Conservation (phyloP, 2,888 invertebrate species). For the Agrotis clavis region DNA sequence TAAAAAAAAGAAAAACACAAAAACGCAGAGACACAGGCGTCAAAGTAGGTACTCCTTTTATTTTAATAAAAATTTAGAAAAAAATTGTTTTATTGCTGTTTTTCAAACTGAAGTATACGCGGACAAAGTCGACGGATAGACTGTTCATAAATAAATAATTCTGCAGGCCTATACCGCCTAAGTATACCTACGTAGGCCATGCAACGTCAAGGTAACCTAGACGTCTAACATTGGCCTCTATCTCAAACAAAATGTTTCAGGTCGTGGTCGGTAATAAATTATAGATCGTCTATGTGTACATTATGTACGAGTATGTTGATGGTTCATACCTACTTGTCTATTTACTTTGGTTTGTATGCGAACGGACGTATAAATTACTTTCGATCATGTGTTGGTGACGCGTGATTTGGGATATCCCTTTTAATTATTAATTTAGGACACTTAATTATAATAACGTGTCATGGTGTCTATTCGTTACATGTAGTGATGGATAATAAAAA, state of each 20-base stretch:
- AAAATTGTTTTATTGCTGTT: neutral
- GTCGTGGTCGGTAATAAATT: conserved; percentile 53
- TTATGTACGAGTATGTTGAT: neutral
- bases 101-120: neutral
- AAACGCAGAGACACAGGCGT: too few relatives aligned
- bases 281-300: conserved; percentile 10
- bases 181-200: conserved; percentile 33
- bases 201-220: conserved; percentile 43
- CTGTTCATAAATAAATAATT: conserved; percentile 6
- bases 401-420: conserved; percentile 2
- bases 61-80: too few relatives aligned
- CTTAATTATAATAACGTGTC: too few relatives aligned
- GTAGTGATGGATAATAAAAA: too few relatives aligned
- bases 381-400: neutral
- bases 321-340: neutral
- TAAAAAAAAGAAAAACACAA: too few relatives aligned
- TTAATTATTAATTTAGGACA: neutral
- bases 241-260: conserved; percentile 47
- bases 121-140: neutral
- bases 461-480: too few relatives aligned
- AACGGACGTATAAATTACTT: neutral
- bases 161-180: neutral
- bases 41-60: too few relatives aligned
- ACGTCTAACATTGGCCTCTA: conserved; percentile 62
- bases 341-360: conserved; percentile 1